Percentiles rank a stretch among this genome's conserved stretches.
Conservation (phyloP, 2,113 vertebrate genomes). For the Cinclus cinclus region DNA sequence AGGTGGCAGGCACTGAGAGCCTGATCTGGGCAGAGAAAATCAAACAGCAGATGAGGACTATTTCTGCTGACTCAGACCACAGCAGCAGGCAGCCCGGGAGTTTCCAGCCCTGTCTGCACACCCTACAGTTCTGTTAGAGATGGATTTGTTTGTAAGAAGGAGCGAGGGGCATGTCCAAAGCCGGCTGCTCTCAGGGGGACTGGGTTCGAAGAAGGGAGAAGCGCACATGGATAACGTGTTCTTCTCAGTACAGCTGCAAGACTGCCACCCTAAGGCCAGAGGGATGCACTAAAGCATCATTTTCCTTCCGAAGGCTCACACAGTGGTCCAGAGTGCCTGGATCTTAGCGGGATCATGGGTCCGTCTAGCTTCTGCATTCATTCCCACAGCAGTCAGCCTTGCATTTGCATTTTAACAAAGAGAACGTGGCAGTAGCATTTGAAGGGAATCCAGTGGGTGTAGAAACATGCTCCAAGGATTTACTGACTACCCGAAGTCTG, state of each 20-base stretch:
- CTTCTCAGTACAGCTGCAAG: conserved; percentile 30
- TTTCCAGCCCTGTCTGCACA: neutral
- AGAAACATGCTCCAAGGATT: neutral
- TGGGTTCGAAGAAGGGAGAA: neutral
- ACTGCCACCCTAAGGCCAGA: conserved; percentile 64
- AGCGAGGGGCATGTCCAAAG: neutral
- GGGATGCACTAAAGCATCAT: neutral
- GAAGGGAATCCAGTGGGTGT: neutral
- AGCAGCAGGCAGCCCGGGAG: neutral
- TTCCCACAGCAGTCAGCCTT: neutral
- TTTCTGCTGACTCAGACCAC: neutral
- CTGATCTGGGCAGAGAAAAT: neutral
- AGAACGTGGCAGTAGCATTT: fast-evolving
- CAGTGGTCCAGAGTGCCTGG: neutral
- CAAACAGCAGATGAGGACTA: neutral
- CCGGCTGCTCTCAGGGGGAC: neutral
- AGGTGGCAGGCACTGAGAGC: neutral
- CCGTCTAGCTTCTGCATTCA: neutral
- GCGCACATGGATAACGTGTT: too few relatives aligned
- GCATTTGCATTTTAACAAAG: neutral
- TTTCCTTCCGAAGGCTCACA: neutral
- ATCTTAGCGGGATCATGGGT: neutral
- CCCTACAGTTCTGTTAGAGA: neutral
- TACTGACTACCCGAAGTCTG: neutral
- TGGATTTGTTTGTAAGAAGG: neutral